Evolutionary conservation across 2,888 invertebrate species (phyloP), one percentile per base, ranked within the genome.

Genomic region (Mesorhabditis sp.): DNA sequence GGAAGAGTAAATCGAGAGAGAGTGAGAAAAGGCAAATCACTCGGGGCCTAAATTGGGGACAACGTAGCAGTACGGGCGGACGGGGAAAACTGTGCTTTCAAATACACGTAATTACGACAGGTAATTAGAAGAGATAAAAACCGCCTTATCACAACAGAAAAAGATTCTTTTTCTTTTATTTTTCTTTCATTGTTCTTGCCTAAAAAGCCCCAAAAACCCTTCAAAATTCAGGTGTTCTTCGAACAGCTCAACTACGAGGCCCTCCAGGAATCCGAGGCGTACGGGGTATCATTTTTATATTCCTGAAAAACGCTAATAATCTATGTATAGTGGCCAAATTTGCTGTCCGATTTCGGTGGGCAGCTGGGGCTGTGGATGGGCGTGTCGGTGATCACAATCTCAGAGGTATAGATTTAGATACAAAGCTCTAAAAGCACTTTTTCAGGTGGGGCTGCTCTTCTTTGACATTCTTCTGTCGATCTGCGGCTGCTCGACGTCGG

Each of bases 171-270:
- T 28, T 28, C 28, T 28, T 28, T 28, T 28, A n/a, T 28, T 28
- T 28, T 28, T 28, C 28, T 28, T 28, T 28, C 28, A 2, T 1
- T 28, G 28, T 28, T 28, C 2, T 1, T 28, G 1, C 28, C 28
- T 2, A 1, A 28, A 28, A 28, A 28, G 28, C 28, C 28, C 28
- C 28, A 28, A 28, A 28, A 28, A 28, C 28, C 2, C 28, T 80
- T 80, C 42, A 73, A 82, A 73, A 77, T 83, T 43, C 82, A 83
- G 70, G 82, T 83, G 0, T 83, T 79, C 70, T 83, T 82, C 66
- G 83, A 83, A 65, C 82, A 84, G 68, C 75, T 83, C 67, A 83
- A 83, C 71, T 83, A 83, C 70, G 83, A 83, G 70, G 74, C 77
- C 4, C 76, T 83, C 5, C 66, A 75, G 7, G 83, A 83, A 69